phyloP scores from a whole-genome alignment of 2,113 vertebrate species.

The Toxostoma redivivum region DNA sequence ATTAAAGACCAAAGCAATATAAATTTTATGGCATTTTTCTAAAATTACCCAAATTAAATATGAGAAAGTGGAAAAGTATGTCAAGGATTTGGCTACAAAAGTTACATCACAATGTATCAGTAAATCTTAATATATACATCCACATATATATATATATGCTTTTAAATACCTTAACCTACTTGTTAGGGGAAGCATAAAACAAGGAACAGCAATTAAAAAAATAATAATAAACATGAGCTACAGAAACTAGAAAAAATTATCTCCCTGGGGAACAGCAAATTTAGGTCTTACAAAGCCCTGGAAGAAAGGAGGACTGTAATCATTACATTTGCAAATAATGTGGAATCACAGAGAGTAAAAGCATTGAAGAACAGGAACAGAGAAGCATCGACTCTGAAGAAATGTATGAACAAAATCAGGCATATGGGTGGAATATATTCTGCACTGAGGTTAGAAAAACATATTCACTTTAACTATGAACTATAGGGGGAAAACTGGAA shows the following conservation, averaged over 20 bases:
- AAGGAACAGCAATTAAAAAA: neutral
- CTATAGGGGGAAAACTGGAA: neutral
- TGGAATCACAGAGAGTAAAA: neutral
- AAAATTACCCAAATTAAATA: neutral
- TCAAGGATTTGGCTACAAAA: neutral
- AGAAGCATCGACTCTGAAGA: neutral
- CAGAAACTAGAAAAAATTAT: neutral
- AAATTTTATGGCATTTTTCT: neutral
- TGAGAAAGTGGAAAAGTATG: neutral
- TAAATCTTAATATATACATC: neutral
- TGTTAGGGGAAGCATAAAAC: neutral
- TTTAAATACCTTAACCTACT: neutral
- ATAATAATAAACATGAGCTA: neutral
- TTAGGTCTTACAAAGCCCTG: neutral
- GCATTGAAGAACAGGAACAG: neutral
- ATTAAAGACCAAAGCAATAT: neutral
- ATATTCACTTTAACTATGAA: neutral
- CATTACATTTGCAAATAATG: neutral
- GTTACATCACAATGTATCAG: neutral
- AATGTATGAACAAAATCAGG: neutral
- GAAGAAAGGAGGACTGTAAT: neutral
- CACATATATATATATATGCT: neutral
- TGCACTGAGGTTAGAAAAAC: neutral
- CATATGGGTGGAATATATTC: neutral
- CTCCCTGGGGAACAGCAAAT: neutral